Conservation (phyloP, 2,797 vertebrate genomes). For the Trematomus bernacchii region DNA sequence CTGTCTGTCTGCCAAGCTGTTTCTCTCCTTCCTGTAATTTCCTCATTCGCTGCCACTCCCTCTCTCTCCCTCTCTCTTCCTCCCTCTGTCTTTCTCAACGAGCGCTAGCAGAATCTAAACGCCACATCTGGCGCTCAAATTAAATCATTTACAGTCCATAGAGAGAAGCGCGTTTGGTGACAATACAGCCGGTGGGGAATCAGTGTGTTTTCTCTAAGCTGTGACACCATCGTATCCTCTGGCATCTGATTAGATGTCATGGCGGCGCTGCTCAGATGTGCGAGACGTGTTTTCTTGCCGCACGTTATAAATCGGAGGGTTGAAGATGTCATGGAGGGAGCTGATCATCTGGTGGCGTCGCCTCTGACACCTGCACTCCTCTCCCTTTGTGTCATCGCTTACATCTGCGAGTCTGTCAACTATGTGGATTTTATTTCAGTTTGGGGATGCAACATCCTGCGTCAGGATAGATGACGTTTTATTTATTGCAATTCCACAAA, state of each 20-base stretch:
- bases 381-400: conserved; percentile 32
- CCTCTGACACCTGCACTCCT: conserved; percentile 71
- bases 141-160: conserved; percentile 85
- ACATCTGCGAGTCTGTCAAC: conserved; percentile 57
- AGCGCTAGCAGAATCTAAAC: conserved; percentile 68
- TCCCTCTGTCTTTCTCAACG: conserved; percentile 63
- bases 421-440: conserved; percentile 28
- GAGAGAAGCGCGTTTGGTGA: conserved; percentile 76
- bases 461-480: not conserved
- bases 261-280: conserved; percentile 57
- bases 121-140: conserved; percentile 83
- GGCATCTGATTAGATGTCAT: conserved; percentile 77
- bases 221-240: conserved; percentile 67
- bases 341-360: conserved; percentile 63
- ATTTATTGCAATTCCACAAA: conserved; percentile 16
- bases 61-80: conserved; percentile 55
- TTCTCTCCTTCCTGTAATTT: conserved; percentile 86
- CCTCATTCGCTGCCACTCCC: conserved; percentile 69
- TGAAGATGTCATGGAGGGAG: conserved; percentile 66
- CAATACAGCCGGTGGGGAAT: conserved; percentile 80
- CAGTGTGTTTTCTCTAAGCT: conserved; percentile 77
- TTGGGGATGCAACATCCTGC: not conserved
- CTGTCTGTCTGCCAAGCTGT: conserved; percentile 77
- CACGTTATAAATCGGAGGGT: conserved; percentile 44
- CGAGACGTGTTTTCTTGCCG: conserved; percentile 63